These are phyloP conservation scores for Hirtodrosophila histrioides DNA, from an alignment of 2,888 invertebrate genomes.

Conservation along the genomic window DNA sequence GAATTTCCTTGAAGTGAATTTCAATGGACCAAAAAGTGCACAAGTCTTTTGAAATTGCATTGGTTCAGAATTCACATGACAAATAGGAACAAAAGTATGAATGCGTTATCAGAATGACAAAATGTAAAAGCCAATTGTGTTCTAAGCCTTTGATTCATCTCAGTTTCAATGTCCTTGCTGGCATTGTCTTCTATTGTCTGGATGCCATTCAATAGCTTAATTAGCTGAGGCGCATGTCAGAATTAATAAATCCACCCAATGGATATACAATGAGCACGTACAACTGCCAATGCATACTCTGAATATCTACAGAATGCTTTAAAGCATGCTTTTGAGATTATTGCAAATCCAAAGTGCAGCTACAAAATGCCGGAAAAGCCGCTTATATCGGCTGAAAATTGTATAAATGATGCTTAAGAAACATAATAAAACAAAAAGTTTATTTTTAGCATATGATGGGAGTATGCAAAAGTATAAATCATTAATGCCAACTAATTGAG, in stretches of 20 bases:
- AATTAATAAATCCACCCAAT: constrained; percentile 37
- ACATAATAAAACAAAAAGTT: constrained; percentile 9
- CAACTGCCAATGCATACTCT: constrained; percentile 29
- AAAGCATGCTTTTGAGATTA: constrained; percentile 6
- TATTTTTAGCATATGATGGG: background rate
- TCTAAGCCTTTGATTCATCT: constrained; percentile 18
- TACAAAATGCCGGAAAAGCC: constrained; percentile 40
- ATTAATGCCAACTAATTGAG: constrained; percentile 52
- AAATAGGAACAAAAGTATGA: constrained; percentile 24
- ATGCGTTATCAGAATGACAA: constrained; percentile 13
- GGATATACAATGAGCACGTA: constrained; percentile 44
- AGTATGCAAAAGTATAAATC: constrained; percentile 37
- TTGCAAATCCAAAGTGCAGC: constrained; percentile 11
- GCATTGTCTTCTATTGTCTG: constrained; percentile 33
- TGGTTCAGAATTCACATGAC: constrained; percentile 13
- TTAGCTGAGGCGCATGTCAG: constrained; percentile 43
- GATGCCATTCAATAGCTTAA: constrained; percentile 44
- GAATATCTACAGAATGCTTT: constrained; percentile 12
- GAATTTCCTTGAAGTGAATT: constrained; percentile 6
- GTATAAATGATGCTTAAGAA: constrained; percentile 5
- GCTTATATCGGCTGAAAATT: constrained; percentile 23
- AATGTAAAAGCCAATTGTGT: constrained; percentile 31
- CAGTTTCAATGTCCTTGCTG: constrained; percentile 6
- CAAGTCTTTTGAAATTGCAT: constrained; percentile 27
- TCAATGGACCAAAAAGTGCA: constrained; percentile 5